Percentiles rank a stretch among this genome's conserved stretches.
phyloP scores from a whole-genome alignment of 2,113 vertebrate genomes.

The Eubucco bourcierii region DNA sequence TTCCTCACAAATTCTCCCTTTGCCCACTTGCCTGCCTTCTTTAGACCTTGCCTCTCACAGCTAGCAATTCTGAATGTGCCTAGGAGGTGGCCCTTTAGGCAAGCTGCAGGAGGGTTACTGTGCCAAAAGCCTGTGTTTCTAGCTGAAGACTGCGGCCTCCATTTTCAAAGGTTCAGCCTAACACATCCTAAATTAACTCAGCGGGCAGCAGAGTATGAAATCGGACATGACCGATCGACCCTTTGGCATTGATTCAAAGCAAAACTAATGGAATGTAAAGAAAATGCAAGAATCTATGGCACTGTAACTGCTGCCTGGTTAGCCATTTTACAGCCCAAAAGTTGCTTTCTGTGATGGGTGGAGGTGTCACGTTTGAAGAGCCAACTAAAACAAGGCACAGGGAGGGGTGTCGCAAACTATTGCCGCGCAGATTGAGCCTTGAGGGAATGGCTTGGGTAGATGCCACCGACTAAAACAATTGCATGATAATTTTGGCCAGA shows the following conservation, averaged over 20 bases:
- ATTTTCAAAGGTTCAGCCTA: conserved; percentile 11
- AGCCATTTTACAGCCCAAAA: conserved; percentile 20
- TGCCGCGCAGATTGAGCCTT: background rate
- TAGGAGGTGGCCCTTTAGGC: background rate
- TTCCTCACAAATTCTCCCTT: background rate
- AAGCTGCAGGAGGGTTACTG: background rate
- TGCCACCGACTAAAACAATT: conserved; percentile 74
- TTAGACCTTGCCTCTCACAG: background rate
- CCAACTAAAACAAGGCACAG: background rate
- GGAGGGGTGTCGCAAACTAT: background rate
- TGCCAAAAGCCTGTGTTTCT: background rate
- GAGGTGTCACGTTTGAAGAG: background rate
- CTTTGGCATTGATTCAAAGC: conserved; percentile 55
- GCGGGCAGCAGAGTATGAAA: conserved; percentile 75
- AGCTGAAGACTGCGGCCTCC: background rate
- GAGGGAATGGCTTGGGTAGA: conserved; percentile 59
- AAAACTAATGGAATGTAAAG: conserved; percentile 64
- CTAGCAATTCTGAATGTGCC: background rate
- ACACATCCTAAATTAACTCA: conserved; percentile 50
- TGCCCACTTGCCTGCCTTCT: background rate
- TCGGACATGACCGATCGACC: conserved; percentile 81
- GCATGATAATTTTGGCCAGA: conserved; percentile 73
- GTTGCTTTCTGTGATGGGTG: background rate
- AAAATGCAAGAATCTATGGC: conserved; percentile 31
- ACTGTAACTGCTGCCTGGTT: background rate